Conservation (phyloP, 35 echinoderm and acorn worm species). For the Patiria miniata region DNA sequence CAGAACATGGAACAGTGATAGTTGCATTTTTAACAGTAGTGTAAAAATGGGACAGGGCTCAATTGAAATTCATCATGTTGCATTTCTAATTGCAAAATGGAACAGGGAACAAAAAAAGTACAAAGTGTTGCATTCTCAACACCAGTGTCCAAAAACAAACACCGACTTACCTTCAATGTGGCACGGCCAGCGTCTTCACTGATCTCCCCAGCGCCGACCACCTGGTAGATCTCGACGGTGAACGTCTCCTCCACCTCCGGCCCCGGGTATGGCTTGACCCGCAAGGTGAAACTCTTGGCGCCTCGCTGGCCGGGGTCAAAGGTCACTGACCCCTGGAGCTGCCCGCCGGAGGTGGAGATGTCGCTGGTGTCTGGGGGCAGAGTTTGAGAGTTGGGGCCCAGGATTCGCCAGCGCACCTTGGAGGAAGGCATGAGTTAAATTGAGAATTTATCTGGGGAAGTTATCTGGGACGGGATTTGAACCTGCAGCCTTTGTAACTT, state of each 20-base stretch:
- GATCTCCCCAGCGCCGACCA: constrained; percentile 88
- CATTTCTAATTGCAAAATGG: too few relatives aligned
- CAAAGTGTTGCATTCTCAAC: too few relatives aligned
- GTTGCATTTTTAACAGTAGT: too few relatives aligned
- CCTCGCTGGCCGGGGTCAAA: constrained; percentile 65
- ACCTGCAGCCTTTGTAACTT: too few relatives aligned
- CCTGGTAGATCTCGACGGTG: constrained; percentile 87
- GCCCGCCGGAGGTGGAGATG: constrained; percentile 69
- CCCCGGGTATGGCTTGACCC: constrained; percentile 83
- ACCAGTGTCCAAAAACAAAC: too few relatives aligned
- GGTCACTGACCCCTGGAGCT: constrained; percentile 80
- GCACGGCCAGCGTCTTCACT: constrained; percentile 38
- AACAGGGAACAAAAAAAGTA: too few relatives aligned
- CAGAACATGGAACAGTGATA: too few relatives aligned
- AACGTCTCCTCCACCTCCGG: constrained; percentile 83
- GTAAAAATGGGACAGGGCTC: too few relatives aligned
- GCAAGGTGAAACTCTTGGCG: constrained; percentile 63
- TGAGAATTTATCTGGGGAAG: too few relatives aligned
- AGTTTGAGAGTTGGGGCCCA: constrained; percentile 84
- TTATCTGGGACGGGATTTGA: too few relatives aligned
- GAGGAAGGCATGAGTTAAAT: background rate
- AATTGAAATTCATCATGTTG: too few relatives aligned
- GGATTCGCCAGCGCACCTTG: constrained; percentile 87
- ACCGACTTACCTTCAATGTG: constrained; percentile 56
- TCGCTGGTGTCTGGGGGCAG: constrained; percentile 69